Evolutionary conservation across 1,140 invertebrate genomes (phyloP), one percentile per base, ranked within the genome.

Genomic region (Aphis gossypii): DNA sequence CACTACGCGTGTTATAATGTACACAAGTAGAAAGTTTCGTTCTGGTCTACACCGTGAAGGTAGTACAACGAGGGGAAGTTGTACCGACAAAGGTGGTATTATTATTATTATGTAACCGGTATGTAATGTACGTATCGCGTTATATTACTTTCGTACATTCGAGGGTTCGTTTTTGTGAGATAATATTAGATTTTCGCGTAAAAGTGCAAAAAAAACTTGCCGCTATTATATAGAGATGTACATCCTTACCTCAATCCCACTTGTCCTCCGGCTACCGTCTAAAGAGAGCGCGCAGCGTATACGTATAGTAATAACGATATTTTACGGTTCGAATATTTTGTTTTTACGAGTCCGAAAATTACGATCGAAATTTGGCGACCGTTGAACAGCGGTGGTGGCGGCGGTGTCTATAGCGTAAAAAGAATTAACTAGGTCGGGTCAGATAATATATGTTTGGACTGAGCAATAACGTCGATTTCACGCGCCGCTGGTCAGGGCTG

Each of bases 381-480:
- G 30, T n/a, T n/a, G 60, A 76, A 35, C 60, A 5, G 9, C 56
- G 56, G 60, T 18, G 60, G 60, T 11, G 60, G 60, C n/a, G 30
- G 14, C 60, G 60, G 14, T n/a, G 60, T n/a, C 60, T 76, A n/a
- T 23, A 35, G 76, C 76, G 76, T 38, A 38, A 38, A 35, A 83
- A 35, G 35, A 38, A 38, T 83, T 83, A 38, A 83, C 35, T 83
- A 83, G 76, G n/a, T 38, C 35, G 76, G 35, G 76, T 83, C 76
- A 83, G n/a, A 35, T 83, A 38, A 83, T 83, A 83, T 83, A 83
- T 83, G 35, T 83, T 83, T 21, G n/a, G n/a, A 38, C 20, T 35
- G 20, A 38, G 76, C 76, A 83, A 82, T 83, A 83, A 38, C 35
- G 76, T 83, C 76, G 76, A 83, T 83, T 83, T 83, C 76, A 38